A percentile compares a stretch with the other conserved stretches of the same genome.
phyloP scores from a whole-genome alignment of 2,113 vertebrate species.

The Ceyx margarethae region DNA sequence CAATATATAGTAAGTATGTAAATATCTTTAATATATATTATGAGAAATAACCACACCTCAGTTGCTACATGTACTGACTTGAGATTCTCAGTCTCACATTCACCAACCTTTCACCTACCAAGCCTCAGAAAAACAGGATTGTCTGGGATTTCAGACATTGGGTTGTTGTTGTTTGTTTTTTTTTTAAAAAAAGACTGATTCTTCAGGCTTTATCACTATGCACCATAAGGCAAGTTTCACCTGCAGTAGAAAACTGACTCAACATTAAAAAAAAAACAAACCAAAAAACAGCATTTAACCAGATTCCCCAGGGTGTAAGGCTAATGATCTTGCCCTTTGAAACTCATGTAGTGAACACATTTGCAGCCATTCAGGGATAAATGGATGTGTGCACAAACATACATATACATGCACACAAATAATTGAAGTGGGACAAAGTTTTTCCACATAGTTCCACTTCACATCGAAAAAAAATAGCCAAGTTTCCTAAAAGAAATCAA shows the following conservation, averaged over 20 bases:
- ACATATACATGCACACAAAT: background rate
- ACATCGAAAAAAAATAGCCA: background rate
- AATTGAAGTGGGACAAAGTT: background rate
- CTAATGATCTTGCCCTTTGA: background rate
- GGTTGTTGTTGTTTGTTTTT: too few species aligned
- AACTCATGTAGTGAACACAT: background rate
- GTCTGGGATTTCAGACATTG: background rate
- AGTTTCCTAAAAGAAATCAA: background rate
- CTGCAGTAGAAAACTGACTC: background rate
- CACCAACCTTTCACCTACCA: background rate
- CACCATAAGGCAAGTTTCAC: background rate
- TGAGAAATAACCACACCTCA: background rate
- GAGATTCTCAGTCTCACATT: background rate
- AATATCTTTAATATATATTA: background rate
- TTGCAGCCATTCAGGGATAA: background rate
- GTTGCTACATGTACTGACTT: background rate
- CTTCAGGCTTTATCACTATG: background rate
- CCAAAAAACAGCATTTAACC: background rate
- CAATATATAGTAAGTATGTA: background rate
- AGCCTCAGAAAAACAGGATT: background rate
- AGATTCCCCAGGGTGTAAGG: background rate
- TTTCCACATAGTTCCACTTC: background rate
- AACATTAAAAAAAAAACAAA: background rate
- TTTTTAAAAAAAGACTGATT: background rate
- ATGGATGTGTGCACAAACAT: too few species aligned